Percentiles rank a stretch among this genome's conserved stretches.
phyloP scores from a whole-genome alignment of 1,140 invertebrate genomes.

The Lucilia sericata region DNA sequence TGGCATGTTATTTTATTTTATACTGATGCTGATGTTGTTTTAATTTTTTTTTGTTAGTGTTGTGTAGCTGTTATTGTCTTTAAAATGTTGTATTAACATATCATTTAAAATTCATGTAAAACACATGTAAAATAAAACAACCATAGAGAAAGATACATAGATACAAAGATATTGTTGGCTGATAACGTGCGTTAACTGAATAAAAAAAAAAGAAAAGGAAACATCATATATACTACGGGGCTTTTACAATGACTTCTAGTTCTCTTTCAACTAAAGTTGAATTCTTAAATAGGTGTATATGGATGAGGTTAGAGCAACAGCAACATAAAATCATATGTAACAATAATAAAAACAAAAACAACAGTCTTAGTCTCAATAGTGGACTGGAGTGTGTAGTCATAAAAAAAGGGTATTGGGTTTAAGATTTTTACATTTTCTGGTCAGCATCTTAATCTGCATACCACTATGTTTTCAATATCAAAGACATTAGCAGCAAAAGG shows the following conservation, averaged over 20 bases:
- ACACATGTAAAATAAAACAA: slow-evolving; percentile 34
- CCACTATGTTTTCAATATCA: slow-evolving; percentile 20
- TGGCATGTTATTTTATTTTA: slow-evolving; percentile 40
- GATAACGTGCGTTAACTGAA: slow-evolving; percentile 36
- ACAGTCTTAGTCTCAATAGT: neutral
- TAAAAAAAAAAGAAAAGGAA: neutral
- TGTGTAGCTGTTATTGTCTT: slow-evolving; percentile 33
- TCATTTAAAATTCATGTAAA: slow-evolving; percentile 44
- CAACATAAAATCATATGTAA: neutral
- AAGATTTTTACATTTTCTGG: neutral
- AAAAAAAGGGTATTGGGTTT: neutral
- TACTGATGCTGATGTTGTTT: neutral
- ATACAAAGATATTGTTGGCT: slow-evolving; percentile 25
- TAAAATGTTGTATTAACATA: slow-evolving; percentile 43
- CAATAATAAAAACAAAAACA: neutral
- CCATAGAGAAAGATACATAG: neutral
- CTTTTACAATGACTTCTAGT: slow-evolving; percentile 2
- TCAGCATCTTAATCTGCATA: slow-evolving; percentile 41
- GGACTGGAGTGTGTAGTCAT: neutral
- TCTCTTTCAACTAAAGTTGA: neutral
- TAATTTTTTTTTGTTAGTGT: neutral
- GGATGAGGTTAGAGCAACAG: slow-evolving; percentile 18
- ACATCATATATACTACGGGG: neutral
- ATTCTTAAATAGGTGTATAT: slow-evolving; percentile 26
- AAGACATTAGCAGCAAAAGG: neutral